Evolutionary conservation across 2,888 invertebrate genomes (phyloP), one percentile per base, ranked within the genome.

Genomic region (Aleiodes alternator): DNA sequence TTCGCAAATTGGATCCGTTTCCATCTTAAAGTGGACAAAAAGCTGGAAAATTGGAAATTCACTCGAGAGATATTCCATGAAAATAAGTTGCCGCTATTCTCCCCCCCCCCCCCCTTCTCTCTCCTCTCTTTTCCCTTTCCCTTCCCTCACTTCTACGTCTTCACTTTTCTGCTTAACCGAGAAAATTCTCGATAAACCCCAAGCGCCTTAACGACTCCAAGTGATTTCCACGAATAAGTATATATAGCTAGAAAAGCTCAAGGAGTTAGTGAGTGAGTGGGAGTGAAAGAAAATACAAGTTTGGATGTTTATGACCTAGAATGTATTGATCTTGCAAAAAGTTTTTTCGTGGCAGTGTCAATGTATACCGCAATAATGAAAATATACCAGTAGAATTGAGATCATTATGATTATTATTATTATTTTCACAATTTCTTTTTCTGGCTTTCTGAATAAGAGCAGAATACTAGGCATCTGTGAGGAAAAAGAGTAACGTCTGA

Each of bases 1-100:
- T 79, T 79, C 74, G 75, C 73, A 77, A 81, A 81, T 79, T 79
- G 78, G 80, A 79, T 81, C 78, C 78, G 72, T 77, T 80, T 78
- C 75, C 74, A 75, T 59, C 69, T 73, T 57, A 74, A 75, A 78
- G 78, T 79, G 77, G 78, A 80, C 76, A 78, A 76, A 80, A 78
- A 78, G 77, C 75, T 76, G 56, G 75, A 75, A 61, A 75, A 75
- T 79, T 78, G 78, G 75, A 78, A 79, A 79, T 78, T 79, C 80
- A 75, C 73, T 75, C 51, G 79, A 77, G 75, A 76, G 51, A 76
- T 76, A 72, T 75, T 74, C 70, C 48, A 55, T 57, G 72, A 59
- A 59, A 66, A 73, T 71, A 73, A 66, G 43, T 75, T 34, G 51
- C 66, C 51, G 14, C 59, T 56, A n/a, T 66, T 57, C 50, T 23